Base-by-base conservation (phyloP, 1,140 invertebrate species). In the Melitaea cinxia region DNA sequence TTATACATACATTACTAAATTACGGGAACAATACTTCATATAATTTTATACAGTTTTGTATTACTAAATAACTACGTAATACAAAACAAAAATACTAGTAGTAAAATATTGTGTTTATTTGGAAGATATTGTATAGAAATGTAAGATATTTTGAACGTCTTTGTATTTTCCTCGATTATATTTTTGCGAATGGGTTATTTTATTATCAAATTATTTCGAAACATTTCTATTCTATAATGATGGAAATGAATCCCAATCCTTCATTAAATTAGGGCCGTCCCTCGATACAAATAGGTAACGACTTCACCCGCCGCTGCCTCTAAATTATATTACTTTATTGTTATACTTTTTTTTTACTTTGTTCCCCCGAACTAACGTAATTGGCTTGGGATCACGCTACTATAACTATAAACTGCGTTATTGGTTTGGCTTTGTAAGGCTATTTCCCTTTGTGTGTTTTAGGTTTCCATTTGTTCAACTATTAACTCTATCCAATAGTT, bases 321-420 rank as follows among this genome's bases (percentile, higher is more conserved):
- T 80, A 88, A 90, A 88, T 88, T 90, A 86, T 90, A 88, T 90
- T 88, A 87, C 77, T 88, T 86, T 88, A 88, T 88, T 90, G 86
- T 88, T 89, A 87, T 88, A 82, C 74, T 82, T 86, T 89, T 71
- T 39, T 77, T 89, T 88, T 84, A 78, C 73, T 85, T 79, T 81
- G 73, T 82, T 85, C 83, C 88, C 88, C 82, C 73, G 79, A 84
- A 85, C 80, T 83, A 81, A 78, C 81, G 79, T 85, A 90, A 88
- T 90, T 88, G 85, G 88, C 79, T 80, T 75, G 81, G 82, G 86
- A 90, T 88, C 86, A 88, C 83, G 83, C 81, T 80, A 85, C 78
- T 80, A 83, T 81, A 79, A 82, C 84, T 80, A 84, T 85, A 83
- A 88, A 88, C 79, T 83, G 75, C 63, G 72, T 81, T 84, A 88